A percentile compares a stretch with the other conserved stretches of the same genome.
These are phyloP conservation scores for Hylomyscus alleni DNA, from an alignment of 2,797 vertebrate species.

Conservation along the genomic window DNA sequence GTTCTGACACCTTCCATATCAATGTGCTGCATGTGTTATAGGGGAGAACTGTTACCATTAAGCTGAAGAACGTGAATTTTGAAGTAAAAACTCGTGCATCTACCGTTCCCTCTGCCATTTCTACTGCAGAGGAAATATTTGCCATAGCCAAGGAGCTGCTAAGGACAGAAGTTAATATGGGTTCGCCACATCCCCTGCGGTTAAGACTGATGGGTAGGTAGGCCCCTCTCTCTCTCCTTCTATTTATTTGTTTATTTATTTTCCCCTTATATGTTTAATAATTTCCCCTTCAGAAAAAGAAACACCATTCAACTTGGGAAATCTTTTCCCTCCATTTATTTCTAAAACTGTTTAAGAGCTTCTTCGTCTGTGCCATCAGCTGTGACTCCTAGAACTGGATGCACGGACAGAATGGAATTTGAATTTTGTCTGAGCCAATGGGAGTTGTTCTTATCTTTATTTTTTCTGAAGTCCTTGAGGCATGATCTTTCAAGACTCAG, in stretches of 20 bases:
- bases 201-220: slow-evolving; percentile 98
- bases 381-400: slow-evolving; percentile 35
- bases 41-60: slow-evolving; percentile 97
- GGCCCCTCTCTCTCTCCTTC: slow-evolving; percentile 63
- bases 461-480: slow-evolving; percentile 16
- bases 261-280: slow-evolving; percentile 71
- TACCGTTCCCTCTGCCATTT: slow-evolving; percentile 92
- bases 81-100: slow-evolving; percentile 96
- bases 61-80: slow-evolving; percentile 97
- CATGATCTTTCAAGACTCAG: slow-evolving; percentile 53
- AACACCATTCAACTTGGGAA: slow-evolving; percentile 30
- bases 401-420: background rate
- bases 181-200: slow-evolving; percentile 93
- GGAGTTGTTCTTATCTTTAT: slow-evolving; percentile 41
- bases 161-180: slow-evolving; percentile 93
- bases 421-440: slow-evolving; percentile 21
- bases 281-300: background rate
- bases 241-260: background rate
- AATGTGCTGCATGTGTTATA: slow-evolving; percentile 83
- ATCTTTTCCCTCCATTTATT: slow-evolving; percentile 45
- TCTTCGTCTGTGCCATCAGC: slow-evolving; percentile 2
- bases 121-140: slow-evolving; percentile 95
- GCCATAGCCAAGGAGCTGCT: slow-evolving; percentile 95
- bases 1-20: background rate
- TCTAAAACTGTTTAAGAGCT: slow-evolving; percentile 35